Evolutionary conservation across 2,797 vertebrate genomes (phyloP).

Genomic region (Sarcophilus harrisii): DNA sequence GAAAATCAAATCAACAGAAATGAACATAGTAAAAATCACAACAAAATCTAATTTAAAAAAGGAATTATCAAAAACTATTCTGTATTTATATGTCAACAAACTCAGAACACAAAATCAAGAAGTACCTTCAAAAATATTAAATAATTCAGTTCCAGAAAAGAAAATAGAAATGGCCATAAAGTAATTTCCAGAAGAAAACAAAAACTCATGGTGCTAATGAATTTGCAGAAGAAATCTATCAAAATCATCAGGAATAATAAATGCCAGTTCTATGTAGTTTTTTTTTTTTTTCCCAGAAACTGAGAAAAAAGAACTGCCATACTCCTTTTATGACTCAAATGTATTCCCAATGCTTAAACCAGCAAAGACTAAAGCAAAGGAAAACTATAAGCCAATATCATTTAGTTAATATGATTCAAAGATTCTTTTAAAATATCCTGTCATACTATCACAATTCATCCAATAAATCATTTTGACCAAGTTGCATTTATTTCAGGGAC

Average conservation of each 20-base stretch:
- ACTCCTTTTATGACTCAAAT: not conserved
- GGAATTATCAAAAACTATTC: not conserved
- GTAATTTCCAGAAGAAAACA: not conserved
- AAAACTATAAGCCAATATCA: not conserved
- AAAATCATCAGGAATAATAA: not conserved
- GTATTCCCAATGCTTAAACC: not conserved
- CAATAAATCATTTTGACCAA: not conserved
- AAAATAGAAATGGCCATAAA: not conserved
- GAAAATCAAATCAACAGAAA: not conserved
- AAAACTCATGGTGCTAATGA: not conserved
- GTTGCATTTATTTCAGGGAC: too few species aligned
- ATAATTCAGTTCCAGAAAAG: not conserved
- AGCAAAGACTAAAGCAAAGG: not conserved
- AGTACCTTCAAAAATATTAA: not conserved
- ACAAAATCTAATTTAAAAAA: not conserved
- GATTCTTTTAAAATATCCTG: not conserved
- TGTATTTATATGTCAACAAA: not conserved
- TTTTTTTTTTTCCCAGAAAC: not conserved
- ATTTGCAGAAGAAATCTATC: not conserved
- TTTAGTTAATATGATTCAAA: not conserved
- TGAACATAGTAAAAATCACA: not conserved
- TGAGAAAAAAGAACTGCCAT: not conserved
- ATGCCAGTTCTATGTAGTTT: not conserved
- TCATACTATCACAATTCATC: not conserved
- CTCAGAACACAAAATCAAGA: not conserved